Evolutionary conservation across 2,888 invertebrate species (phyloP).

Genomic region (Drosophila lutescens): DNA sequence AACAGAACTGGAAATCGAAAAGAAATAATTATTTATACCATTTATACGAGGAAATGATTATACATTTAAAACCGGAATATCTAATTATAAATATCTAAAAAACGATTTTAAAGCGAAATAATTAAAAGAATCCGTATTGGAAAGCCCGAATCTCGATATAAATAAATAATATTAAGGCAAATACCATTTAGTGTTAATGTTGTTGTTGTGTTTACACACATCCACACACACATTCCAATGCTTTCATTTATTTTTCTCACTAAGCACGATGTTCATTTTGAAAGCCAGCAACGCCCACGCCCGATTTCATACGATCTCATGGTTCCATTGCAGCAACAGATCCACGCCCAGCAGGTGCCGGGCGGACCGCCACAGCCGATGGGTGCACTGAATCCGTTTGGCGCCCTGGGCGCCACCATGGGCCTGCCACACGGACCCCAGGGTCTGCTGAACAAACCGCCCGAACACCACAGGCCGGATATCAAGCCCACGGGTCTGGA

Average conservation of each 20-base stretch:
- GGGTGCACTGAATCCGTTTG: constrained; percentile 85
- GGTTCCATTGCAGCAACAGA: constrained; percentile 90
- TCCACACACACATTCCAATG: constrained; percentile 19
- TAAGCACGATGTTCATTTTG: constrained; percentile 31
- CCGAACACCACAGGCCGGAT: constrained; percentile 84
- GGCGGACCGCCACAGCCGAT: constrained; percentile 86
- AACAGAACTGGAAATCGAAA: no score
- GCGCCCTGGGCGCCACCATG: constrained; percentile 84
- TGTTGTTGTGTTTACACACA: constrained; percentile 69
- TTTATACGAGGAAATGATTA: no score
- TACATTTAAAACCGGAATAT: neutral
- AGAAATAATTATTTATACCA: no score
- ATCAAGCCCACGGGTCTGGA: constrained; percentile 85
- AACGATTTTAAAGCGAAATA: neutral
- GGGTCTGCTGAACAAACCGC: constrained; percentile 84
- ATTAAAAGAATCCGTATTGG: neutral
- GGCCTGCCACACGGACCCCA: constrained; percentile 84
- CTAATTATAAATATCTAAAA: no score
- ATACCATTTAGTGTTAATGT: constrained; percentile 49
- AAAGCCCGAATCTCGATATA: no score
- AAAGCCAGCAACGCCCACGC: constrained; percentile 2
- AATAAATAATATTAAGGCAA: neutral
- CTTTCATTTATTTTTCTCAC: constrained; percentile 31
- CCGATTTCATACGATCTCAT: constrained; percentile 28
- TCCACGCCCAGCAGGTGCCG: constrained; percentile 93